Base-by-base conservation (phyloP, 2,888 invertebrate genomes). In the Epirrita christyi region DNA sequence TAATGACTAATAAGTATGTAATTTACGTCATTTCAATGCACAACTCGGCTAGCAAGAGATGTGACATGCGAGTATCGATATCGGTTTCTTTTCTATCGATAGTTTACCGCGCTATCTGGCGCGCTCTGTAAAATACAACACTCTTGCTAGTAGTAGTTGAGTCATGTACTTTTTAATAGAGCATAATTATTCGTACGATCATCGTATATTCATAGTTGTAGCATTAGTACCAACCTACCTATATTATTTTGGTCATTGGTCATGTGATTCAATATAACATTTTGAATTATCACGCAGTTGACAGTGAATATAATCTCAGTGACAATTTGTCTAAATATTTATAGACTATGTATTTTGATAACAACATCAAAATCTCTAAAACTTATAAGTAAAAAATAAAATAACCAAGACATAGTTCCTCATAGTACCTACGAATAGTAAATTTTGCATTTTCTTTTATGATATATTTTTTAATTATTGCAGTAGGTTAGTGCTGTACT, bases 341-440 rank as follows among this genome's bases (percentile, higher is more conserved):
- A 80, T 79, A 86, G 84, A 88, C 86, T 87, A 83, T 88, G 86
- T 86, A 83, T 85, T 83, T 85, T 87, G 88, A 86, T 88, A 88
- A 85, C 68, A 86, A 88, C 87, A 88, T 88, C 90, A 86, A 85
- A 78, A 78, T 80, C 80, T 84, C 81, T 79, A 76, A 75, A 71
- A 63, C 70, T 77, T 73, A 71, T 78, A 79, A 74, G 77, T 75
- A 65, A 75, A 76, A 74, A 83, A 72, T 71, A 77, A 76, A 81
- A 81, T 84, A 90, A 89, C 87, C 89, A 91, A 86, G 81, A 86
- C 75, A 91, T 88, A 92, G 92, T 92, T 92, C 92, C 92, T 92
- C 85, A 88, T 89, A 89, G 92, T 92, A 91, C 90, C 90, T 91
- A 91, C 86, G 86, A 83, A 88, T 88, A 90, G 88, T 87, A 89